Percentiles rank a stretch among this genome's conserved stretches.
Evolutionary conservation across 2,888 invertebrate species (phyloP).

Genomic region (Mythimna albipuncta): DNA sequence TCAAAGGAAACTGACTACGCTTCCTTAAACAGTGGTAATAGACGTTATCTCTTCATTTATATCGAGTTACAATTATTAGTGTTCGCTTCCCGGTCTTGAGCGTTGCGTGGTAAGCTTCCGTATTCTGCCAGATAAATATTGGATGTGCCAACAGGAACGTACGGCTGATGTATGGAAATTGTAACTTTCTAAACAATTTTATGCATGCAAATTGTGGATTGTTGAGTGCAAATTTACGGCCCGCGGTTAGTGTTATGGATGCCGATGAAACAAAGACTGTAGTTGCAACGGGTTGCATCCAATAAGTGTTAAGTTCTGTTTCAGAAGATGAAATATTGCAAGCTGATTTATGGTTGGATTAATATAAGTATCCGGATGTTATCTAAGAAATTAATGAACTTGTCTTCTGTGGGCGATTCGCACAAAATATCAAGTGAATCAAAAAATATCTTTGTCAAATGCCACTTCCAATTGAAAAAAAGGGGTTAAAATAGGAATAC

Average conservation of each 20-base stretch:
- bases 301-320: slow-evolving; percentile 13
- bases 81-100: slow-evolving; percentile 77
- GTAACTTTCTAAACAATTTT: slow-evolving; percentile 66
- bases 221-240: slow-evolving; percentile 58
- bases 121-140: slow-evolving; percentile 69
- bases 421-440: neutral
- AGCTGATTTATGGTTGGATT: slow-evolving; percentile 3
- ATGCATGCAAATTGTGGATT: slow-evolving; percentile 65
- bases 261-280: slow-evolving; percentile 53
- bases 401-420: neutral
- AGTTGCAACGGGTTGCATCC: slow-evolving; percentile 27
- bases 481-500: slow-evolving; percentile 25
- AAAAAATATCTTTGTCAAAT: neutral
- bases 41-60: slow-evolving; percentile 85
- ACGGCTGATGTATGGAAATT: slow-evolving; percentile 65
- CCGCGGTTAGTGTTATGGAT: slow-evolving; percentile 50
- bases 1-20: slow-evolving; percentile 75
- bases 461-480: slow-evolving; percentile 1
- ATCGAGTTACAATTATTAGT: slow-evolving; percentile 86
- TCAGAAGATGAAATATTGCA: slow-evolving; percentile 3
- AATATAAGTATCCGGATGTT: neutral
- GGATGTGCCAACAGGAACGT: slow-evolving; percentile 73
- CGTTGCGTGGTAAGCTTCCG: slow-evolving; percentile 79
- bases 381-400: neutral
- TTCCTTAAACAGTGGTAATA: slow-evolving; percentile 84